phyloP scores from a whole-genome alignment of 2,888 invertebrate genomes.

The Dasypogon diadema region DNA sequence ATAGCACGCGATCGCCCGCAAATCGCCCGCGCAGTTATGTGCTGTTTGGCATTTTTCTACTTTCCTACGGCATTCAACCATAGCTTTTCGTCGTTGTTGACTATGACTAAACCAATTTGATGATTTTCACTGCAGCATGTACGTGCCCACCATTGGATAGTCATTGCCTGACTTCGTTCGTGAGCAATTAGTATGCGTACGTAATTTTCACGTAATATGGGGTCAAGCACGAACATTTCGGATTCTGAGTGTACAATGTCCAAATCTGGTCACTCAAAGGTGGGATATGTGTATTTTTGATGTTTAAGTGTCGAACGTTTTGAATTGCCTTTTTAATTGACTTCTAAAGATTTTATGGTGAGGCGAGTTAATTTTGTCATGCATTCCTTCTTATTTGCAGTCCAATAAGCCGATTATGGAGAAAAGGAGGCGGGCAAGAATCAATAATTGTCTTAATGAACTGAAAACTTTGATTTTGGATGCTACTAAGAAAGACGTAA shows the following conservation, averaged over 20 bases:
- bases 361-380: constrained; percentile 7
- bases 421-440: constrained; percentile 88
- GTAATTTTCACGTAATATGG: constrained; percentile 34
- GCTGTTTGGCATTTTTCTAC: neutral
- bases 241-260: neutral
- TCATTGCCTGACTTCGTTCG: too few species aligned
- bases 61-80: constrained; percentile 17
- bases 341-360: constrained; percentile 11
- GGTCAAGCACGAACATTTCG: constrained; percentile 38
- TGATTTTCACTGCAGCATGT: constrained; percentile 10
- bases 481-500: constrained; percentile 90
- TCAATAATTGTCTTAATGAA: constrained; percentile 90
- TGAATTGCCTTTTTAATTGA: constrained; percentile 36
- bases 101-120: constrained; percentile 19
- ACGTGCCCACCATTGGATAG: too few species aligned
- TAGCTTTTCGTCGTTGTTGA: neutral
- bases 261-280: constrained; percentile 42
- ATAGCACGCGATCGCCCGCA: constrained; percentile 51
- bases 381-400: constrained; percentile 72
- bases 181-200: constrained; percentile 7
- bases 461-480: constrained; percentile 87
- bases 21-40: constrained; percentile 36
- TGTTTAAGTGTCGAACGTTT: neutral
- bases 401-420: constrained; percentile 95
- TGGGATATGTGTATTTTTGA: neutral